Percentiles rank a stretch among this genome's conserved stretches.
phyloP scores from a whole-genome alignment of 2,113 vertebrate species.

The human region DNA sequence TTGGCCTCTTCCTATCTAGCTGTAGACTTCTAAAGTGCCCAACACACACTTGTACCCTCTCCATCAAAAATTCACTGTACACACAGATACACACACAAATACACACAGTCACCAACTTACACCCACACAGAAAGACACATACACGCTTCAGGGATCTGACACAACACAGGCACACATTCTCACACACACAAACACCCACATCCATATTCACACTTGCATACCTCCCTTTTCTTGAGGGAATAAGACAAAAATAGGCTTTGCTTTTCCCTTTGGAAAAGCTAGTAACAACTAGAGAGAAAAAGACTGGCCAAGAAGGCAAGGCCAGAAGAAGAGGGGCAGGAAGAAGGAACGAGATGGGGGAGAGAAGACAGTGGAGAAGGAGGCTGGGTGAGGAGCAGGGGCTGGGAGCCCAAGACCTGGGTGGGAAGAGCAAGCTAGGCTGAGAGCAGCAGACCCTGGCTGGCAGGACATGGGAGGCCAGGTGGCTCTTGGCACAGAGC shows the following conservation, averaged over 20 bases:
- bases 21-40: background rate
- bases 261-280: conserved; percentile 36
- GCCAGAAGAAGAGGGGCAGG: background rate
- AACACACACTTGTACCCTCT: no score
- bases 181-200: background rate
- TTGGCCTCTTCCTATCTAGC: background rate
- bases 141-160: background rate
- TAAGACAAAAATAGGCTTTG: background rate
- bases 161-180: background rate
- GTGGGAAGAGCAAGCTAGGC: background rate
- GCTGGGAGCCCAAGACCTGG: background rate
- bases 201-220: accelerated
- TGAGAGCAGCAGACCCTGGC: background rate
- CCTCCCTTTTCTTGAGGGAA: background rate
- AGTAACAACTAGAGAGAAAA: background rate
- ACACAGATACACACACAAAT: background rate
- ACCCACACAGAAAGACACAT: accelerated
- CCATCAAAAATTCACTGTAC: background rate
- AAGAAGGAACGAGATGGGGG: background rate
- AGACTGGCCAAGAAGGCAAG: background rate
- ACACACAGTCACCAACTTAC: background rate
- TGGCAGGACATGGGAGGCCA: background rate
- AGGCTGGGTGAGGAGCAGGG: background rate
- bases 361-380: background rate
- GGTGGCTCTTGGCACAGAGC: background rate